phyloP scores from a whole-genome alignment of 2,888 invertebrate species.

The Mimachlamys varia region DNA sequence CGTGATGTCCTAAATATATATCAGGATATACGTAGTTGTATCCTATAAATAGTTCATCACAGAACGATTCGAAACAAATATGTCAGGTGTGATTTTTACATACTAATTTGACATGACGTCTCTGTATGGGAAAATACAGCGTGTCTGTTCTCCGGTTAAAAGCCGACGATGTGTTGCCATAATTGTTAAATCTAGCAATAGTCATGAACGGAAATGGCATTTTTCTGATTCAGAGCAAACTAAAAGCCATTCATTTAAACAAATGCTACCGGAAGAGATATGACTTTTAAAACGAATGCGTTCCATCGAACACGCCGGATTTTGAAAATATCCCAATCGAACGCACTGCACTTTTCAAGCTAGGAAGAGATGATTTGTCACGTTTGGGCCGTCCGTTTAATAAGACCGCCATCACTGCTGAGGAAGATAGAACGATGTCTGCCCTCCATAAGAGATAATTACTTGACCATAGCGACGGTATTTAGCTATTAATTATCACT shows the following conservation, averaged over 20 bases:
- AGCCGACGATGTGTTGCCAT: background rate
- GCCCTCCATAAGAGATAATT: background rate
- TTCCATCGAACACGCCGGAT: background rate
- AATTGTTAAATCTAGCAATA: background rate
- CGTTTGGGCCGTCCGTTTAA: background rate
- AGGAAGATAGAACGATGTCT: background rate
- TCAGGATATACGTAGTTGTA: background rate
- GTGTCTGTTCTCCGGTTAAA: background rate
- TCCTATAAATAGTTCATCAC: background rate
- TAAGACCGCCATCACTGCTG: background rate
- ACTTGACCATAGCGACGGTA: constrained; percentile 2
- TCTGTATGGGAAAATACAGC: background rate
- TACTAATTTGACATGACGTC: background rate
- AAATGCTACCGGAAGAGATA: constrained; percentile 11
- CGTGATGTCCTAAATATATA: no score
- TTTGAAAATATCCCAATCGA: background rate
- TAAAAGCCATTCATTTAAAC: background rate
- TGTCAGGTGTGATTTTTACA: background rate
- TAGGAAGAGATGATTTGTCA: background rate
- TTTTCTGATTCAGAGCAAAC: background rate
- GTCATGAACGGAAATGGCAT: background rate
- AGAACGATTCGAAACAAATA: background rate
- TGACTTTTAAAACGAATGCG: background rate
- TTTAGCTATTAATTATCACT: constrained; percentile 31
- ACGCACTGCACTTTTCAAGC: background rate